Conservation (phyloP, 2,888 invertebrate genomes). For the Lasioglossum oenotherae region DNA sequence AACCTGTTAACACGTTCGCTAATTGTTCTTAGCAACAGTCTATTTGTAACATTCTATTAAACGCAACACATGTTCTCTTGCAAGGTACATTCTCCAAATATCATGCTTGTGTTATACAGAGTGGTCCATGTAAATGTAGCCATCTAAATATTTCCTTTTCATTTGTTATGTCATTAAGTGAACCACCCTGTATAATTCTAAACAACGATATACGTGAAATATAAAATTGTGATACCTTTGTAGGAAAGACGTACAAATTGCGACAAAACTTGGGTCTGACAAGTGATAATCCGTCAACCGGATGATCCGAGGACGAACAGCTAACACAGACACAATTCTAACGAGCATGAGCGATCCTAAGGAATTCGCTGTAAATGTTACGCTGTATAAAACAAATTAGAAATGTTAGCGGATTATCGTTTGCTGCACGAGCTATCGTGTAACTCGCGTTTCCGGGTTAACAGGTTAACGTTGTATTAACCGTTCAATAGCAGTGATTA, state of each 20-base stretch:
- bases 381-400: not conserved
- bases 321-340: not conserved
- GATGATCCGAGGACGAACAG: not conserved
- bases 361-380: not conserved
- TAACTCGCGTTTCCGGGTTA: constrained; percentile 6
- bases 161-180: no score
- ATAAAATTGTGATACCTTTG: no score
- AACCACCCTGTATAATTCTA: no score
- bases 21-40: no score
- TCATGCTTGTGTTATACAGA: not conserved
- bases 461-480: constrained; percentile 7
- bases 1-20: no score
- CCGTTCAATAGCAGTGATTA: not conserved
- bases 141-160: no score
- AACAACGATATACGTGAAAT: no score
- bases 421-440: not conserved
- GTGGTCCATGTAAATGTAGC: no score
- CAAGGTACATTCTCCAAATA: not conserved
- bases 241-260: no score
- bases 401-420: not conserved
- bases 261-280: not conserved
- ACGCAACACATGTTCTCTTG: not conserved
- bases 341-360: not conserved
- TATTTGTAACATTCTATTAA: no score
- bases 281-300: not conserved